These are phyloP conservation scores for Drosophila acutilabella DNA, from an alignment of 2,888 invertebrate genomes.

Conservation along the genomic window DNA sequence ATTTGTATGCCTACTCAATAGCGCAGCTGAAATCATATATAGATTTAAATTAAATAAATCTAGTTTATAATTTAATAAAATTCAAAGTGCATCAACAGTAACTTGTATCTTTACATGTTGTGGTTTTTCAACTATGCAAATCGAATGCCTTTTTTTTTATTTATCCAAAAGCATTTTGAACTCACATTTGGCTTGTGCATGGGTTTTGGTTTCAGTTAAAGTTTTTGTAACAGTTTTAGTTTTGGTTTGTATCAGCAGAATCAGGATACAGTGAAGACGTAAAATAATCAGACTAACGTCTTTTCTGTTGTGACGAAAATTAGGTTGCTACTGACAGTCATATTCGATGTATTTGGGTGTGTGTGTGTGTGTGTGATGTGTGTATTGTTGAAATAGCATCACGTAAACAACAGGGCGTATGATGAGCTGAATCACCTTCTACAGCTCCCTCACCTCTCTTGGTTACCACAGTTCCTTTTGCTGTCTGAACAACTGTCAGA, in stretches of 20 bases:
- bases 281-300: conserved; percentile 39
- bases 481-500: conserved; percentile 49
- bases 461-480: not conserved
- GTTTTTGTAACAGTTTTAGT: not conserved
- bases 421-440: conserved; percentile 18
- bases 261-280: conserved; percentile 7
- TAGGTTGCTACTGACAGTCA: conserved; percentile 47
- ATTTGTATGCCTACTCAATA: no score
- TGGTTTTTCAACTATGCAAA: conserved; percentile 10
- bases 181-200: conserved; percentile 19
- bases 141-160: conserved; percentile 44
- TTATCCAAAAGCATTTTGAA: conserved; percentile 50
- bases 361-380: conserved; percentile 11
- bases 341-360: not conserved
- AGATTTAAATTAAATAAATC: no score
- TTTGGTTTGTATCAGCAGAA: not conserved
- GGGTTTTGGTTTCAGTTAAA: conserved; percentile 2
- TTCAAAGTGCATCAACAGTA: no score
- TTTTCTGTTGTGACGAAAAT: conserved; percentile 64
- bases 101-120: no score
- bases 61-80: no score
- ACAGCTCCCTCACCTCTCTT: not conserved
- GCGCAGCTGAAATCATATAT: no score
- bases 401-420: conserved; percentile 61
- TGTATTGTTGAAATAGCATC: conserved; percentile 42